A percentile compares a stretch with the other conserved stretches of the same genome.
These are phyloP conservation scores for Perodicticus potto DNA, from an alignment of 2,797 vertebrate species.

Conservation along the genomic window DNA sequence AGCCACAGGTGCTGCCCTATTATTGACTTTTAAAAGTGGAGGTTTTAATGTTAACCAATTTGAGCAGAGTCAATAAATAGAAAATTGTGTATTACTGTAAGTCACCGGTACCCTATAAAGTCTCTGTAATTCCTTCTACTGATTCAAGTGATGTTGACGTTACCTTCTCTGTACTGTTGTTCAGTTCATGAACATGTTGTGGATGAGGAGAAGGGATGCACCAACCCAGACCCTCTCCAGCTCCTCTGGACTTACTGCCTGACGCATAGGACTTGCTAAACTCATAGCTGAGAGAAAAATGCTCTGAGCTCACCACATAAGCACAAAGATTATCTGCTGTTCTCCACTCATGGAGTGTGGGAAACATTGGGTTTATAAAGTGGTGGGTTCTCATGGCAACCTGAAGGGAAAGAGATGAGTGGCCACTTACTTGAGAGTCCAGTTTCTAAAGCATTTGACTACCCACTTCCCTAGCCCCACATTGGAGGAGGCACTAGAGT, in stretches of 20 bases:
- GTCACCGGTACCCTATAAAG: neutral
- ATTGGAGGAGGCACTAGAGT: neutral
- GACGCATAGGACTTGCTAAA: neutral
- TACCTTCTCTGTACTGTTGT: neutral
- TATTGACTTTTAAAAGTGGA: conserved; percentile 42
- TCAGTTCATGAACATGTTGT: neutral
- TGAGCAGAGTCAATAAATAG: neutral
- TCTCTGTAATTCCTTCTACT: neutral
- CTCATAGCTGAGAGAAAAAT: neutral
- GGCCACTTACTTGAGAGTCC: neutral
- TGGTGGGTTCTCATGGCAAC: neutral
- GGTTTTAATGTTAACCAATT: neutral
- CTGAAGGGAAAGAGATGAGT: neutral
- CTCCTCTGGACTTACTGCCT: neutral
- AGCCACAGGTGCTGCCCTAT: neutral
- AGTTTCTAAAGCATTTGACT: neutral
- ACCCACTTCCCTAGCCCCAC: neutral
- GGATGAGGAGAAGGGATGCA: neutral
- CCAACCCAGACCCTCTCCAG: neutral
- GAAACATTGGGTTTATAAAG: neutral
- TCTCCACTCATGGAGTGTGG: neutral
- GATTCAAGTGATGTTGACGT: neutral
- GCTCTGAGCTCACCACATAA: neutral
- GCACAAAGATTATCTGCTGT: neutral
- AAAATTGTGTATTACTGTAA: neutral